Base-by-base conservation (phyloP, 2,888 invertebrate genomes). In the Papilio gigon region DNA sequence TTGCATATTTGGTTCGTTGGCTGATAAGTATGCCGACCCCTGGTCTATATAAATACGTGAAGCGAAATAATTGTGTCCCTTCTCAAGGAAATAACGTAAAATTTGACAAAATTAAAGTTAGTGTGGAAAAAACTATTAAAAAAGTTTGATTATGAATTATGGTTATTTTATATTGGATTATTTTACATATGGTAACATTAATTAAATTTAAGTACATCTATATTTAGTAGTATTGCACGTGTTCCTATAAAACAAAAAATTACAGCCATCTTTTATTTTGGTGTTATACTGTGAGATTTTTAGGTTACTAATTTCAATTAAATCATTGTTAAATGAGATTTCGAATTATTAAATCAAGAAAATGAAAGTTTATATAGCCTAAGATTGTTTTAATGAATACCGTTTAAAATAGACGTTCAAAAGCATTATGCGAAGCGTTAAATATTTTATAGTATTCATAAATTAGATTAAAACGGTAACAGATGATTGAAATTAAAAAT, bases 171-270 rank as follows among this genome's bases (percentile, higher is more conserved):
- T n/a, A n/a, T n/a, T n/a, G n/a, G n/a, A n/a, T n/a, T n/a, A n/a
- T n/a, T 42, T 42, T 59, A 22, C 22, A 42, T 59, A 17, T 65
- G 65, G 53, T 61, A 62, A 67, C 50, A 61, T 53, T 56, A 37
- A 58, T 58, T 20, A 42, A 53, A 53, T 56, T 67, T 67, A 67
- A 67, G 67, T 67, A 67, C 67, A 35, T 20, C 35, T 53, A 47
- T 14, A 22, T 47, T 47, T 53, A 22, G 33, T 37, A 66, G 35
- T 17, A 59, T 58, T 67, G 53, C 61, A 61, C 53, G 1, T 37
- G 11, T 58, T n/a, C n/a, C n/a, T n/a, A n/a, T n/a, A n/a, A n/a
- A 44, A 22, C 20, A 33, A n/a, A 30, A 50, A 62, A 17, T 17
- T 44, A 47, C 40, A 56, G 40, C 14, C 33, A 27, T 17, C 5